Percentiles rank a stretch among this genome's conserved stretches.
Evolutionary conservation across 2,888 invertebrate species (phyloP).

Genomic region (Parnassius mnemosyne): DNA sequence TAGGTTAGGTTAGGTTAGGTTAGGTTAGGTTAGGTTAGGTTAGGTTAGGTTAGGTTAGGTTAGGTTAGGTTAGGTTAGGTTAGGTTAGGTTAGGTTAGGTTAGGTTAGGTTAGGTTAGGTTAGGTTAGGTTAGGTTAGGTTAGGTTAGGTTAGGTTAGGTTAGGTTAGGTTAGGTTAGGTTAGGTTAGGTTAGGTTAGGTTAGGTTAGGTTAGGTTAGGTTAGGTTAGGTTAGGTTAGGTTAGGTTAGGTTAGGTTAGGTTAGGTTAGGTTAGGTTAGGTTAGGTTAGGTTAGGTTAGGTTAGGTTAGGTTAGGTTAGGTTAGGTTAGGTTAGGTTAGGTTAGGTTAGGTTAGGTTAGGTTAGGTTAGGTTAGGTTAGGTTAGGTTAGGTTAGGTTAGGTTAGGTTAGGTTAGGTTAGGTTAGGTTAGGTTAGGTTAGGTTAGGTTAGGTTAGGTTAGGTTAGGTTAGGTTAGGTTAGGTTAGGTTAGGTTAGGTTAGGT

Average conservation of each 20-base stretch:
- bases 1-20: not conserved
- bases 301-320: slow-evolving; percentile 36
- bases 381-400: slow-evolving; percentile 39
- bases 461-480: slow-evolving; percentile 36
- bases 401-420: slow-evolving; percentile 36
- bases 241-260: slow-evolving; percentile 33
- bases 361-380: slow-evolving; percentile 38
- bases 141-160: not conserved
- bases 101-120: not conserved
- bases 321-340: slow-evolving; percentile 33
- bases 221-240: slow-evolving; percentile 34
- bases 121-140: not conserved
- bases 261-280: slow-evolving; percentile 36
- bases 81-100: not conserved
- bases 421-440: slow-evolving; percentile 30
- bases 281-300: slow-evolving; percentile 37
- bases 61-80: not conserved
- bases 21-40: not conserved
- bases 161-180: not conserved
- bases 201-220: slow-evolving; percentile 23
- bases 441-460: slow-evolving; percentile 41
- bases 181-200: not conserved
- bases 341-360: slow-evolving; percentile 36
- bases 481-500: slow-evolving; percentile 40
- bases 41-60: not conserved